Conservation (phyloP, 2,888 invertebrate genomes). For the Leistus spinibarbis region DNA sequence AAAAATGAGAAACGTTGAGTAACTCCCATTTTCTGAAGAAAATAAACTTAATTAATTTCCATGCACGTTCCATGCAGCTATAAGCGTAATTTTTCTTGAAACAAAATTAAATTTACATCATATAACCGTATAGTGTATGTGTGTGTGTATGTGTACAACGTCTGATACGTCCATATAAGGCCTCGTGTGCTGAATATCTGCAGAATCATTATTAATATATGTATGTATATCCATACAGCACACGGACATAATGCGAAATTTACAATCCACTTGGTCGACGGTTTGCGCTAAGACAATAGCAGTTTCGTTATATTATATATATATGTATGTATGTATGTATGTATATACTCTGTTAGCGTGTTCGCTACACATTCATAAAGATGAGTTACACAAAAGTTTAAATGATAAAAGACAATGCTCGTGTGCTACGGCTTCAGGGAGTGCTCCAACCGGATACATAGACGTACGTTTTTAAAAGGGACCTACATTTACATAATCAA, state of each 20-base stretch:
- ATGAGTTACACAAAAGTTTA: slow-evolving; percentile 33
- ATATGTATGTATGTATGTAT: slow-evolving; percentile 10
- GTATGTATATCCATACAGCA: slow-evolving; percentile 28
- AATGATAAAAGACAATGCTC: slow-evolving; percentile 37
- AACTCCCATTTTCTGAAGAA: slow-evolving; percentile 25
- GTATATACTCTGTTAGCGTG: slow-evolving; percentile 18
- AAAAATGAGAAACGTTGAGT: too few species aligned
- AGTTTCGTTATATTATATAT: slow-evolving; percentile 11
- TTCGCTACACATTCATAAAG: slow-evolving; percentile 27
- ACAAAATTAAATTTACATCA: slow-evolving; percentile 24
- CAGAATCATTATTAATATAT: slow-evolving; percentile 26
- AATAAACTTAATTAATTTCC: slow-evolving; percentile 32
- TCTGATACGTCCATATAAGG: neutral
- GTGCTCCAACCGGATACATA: slow-evolving; percentile 1
- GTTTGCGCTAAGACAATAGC: neutral
- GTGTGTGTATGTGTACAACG: neutral
- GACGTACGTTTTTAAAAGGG: slow-evolving; percentile 1
- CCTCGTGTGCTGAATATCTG: slow-evolving; percentile 9
- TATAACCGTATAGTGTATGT: neutral
- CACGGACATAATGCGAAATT: slow-evolving; percentile 13
- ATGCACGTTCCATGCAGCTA: slow-evolving; percentile 35
- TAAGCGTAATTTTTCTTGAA: slow-evolving; percentile 31
- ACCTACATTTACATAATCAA: neutral
- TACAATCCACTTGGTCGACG: slow-evolving; percentile 11
- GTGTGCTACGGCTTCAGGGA: slow-evolving; percentile 10